Evolutionary conservation across 2,797 vertebrate species (phyloP).

Genomic region (Simalia tracyae): DNA sequence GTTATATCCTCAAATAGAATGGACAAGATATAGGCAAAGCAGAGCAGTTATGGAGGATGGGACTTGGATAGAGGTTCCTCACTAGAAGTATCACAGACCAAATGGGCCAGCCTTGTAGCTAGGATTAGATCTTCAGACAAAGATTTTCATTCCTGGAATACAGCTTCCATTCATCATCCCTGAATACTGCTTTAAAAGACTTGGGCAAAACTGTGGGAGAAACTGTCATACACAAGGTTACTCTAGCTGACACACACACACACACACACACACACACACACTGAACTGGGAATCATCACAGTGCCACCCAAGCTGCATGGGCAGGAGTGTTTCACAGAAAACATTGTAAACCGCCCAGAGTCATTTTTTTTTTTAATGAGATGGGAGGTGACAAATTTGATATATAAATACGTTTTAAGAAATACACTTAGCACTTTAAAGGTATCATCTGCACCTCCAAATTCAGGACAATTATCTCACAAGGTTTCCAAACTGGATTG

Average conservation of each 20-base stretch:
- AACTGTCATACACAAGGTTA: background rate
- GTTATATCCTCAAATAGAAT: background rate
- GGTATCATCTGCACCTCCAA: constrained; percentile 57
- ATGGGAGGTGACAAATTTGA: too few relatives aligned
- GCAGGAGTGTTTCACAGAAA: constrained; percentile 31
- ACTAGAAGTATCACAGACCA: background rate
- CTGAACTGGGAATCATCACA: background rate
- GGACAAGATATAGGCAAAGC: background rate
- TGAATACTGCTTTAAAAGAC: background rate
- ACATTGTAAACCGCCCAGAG: too few relatives aligned
- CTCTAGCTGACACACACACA: background rate
- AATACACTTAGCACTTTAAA: constrained; percentile 50
- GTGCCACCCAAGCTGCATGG: background rate
- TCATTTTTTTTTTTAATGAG: too few relatives aligned
- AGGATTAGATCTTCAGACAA: background rate
- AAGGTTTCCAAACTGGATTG: constrained; percentile 72
- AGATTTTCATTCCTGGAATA: background rate
- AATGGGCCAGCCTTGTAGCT: background rate
- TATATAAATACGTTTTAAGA: background rate
- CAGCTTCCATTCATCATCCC: background rate
- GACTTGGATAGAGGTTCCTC: background rate
- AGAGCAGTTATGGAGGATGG: background rate
- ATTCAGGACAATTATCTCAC: constrained; percentile 64
- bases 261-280: too few relatives aligned
- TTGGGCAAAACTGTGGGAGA: background rate